These are phyloP conservation scores for Acrossocheilus fasciatus DNA, from an alignment of 2,797 vertebrate species.

Conservation along the genomic window DNA sequence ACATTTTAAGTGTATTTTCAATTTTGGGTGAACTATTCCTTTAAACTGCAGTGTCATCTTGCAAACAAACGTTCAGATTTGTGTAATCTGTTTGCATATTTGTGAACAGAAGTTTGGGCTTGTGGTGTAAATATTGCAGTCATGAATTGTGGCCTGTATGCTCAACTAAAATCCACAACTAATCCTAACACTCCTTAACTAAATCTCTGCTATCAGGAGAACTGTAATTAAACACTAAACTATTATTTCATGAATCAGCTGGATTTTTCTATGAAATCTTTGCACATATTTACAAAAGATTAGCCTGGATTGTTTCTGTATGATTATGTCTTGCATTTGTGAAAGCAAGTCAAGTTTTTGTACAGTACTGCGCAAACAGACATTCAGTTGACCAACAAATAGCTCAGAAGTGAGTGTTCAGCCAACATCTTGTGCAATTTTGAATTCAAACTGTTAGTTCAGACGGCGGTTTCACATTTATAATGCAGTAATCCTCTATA, in stretches of 20 bases:
- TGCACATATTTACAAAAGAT: background rate
- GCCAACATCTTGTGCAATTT: conserved; percentile 23
- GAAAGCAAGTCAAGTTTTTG: background rate
- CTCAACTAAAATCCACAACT: background rate
- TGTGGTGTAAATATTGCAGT: background rate
- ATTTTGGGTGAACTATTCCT: background rate
- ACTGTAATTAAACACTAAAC: background rate
- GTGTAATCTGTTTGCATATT: conserved; percentile 12
- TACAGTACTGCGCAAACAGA: background rate
- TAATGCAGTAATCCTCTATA: conserved; percentile 8
- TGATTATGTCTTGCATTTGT: conserved; percentile 9
- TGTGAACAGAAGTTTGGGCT: conserved; percentile 13
- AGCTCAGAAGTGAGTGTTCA: background rate
- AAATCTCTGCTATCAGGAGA: background rate
- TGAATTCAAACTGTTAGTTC: background rate
- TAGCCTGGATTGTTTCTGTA: conserved; percentile 27
- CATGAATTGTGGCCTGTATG: background rate
- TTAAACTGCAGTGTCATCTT: background rate
- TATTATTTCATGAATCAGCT: background rate
- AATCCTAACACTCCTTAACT: background rate
- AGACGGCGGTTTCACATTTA: conserved; percentile 1
- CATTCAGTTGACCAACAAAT: conserved; percentile 15
- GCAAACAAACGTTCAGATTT: background rate
- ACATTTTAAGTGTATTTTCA: background rate
- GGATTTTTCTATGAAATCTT: background rate